These are phyloP conservation scores for Platichthys flesus DNA, from an alignment of 2,113 vertebrate species.

Conservation along the genomic window DNA sequence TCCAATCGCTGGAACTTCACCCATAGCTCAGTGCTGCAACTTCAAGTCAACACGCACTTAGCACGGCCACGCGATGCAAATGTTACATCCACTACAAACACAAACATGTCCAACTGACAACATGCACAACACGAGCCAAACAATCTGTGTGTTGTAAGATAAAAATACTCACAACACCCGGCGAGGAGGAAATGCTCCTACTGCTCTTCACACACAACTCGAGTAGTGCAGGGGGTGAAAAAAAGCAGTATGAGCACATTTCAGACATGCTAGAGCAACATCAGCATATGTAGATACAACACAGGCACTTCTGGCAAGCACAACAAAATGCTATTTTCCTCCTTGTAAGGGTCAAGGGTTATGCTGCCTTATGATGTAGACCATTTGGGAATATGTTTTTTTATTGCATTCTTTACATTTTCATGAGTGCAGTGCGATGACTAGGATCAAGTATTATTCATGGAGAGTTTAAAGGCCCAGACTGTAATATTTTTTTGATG, in stretches of 20 bases:
- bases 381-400: constrained; percentile 22
- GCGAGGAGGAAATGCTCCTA: neutral
- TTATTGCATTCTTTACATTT: constrained; percentile 29
- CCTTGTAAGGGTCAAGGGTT: constrained; percentile 17
- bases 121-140: constrained; percentile 4
- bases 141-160: neutral
- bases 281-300: constrained; percentile 18
- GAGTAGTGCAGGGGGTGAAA: constrained; percentile 4
- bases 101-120: constrained; percentile 16
- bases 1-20: constrained; percentile 43
- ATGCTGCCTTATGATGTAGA: neutral
- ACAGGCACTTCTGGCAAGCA: neutral
- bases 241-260: constrained; percentile 21
- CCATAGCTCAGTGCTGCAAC: constrained; percentile 19
- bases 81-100: constrained; percentile 17
- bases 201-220: neutral
- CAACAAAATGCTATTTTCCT: constrained; percentile 8
- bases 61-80: neutral
- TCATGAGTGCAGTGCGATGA: constrained; percentile 16
- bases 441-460: constrained; percentile 27
- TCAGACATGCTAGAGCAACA: constrained; percentile 20
- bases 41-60: constrained; percentile 22
- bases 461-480: constrained; percentile 13
- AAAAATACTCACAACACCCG: constrained; percentile 3
- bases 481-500: constrained; percentile 16